Base-by-base conservation (phyloP, 2,888 invertebrate species). In the Ferrisia virgata region DNA sequence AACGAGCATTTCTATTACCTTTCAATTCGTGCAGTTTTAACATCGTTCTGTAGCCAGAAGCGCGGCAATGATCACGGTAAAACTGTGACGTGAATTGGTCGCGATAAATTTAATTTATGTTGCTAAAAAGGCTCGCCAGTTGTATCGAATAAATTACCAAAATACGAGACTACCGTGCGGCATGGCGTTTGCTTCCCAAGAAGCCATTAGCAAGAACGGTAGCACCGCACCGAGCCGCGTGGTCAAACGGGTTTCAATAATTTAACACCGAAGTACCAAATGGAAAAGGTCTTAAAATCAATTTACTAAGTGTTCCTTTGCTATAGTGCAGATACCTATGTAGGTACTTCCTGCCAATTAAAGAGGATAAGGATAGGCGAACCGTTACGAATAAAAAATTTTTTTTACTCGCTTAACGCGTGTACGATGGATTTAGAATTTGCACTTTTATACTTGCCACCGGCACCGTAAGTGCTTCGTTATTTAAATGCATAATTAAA, bases 271-370 rank as follows among this genome's bases (percentile, higher is more conserved):
- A 53, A 53, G 22, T 47, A 53, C 22, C 28, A 28, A 64, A 64
- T 64, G 64, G 28, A 64, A 64, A 64, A 64, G 64, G 64, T 64
- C 64, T 64, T 64, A 28, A 28, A 64, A 64, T 64, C 64, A 64
- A 64, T 64, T 64, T 31, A 64, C 64, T 64, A 64, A 64, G 64
- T 64, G 64, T 64, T 64, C 64, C 28, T 64, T 64, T 28, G 11
- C 39, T n/a, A n/a, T n/a, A n/a, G n/a, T 1, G 36, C 22, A 5
- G 6, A 40, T 53, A 8, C 22, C 18, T 15, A 15, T 13, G 64
- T 64, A 53, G 22, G 22, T 22, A 53, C 22, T 64, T 64, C 64
- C 64, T 28, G 64, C 64, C 64, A 64, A 64, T 64, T 64, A 64
- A 64, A 5, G n/a, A n/a, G n/a, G n/a, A n/a, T n/a, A n/a, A 25